Evolutionary conservation across 2,113 vertebrate species (phyloP), one percentile per base, ranked within the genome.

Genomic region (Neodon shergylaensis): DNA sequence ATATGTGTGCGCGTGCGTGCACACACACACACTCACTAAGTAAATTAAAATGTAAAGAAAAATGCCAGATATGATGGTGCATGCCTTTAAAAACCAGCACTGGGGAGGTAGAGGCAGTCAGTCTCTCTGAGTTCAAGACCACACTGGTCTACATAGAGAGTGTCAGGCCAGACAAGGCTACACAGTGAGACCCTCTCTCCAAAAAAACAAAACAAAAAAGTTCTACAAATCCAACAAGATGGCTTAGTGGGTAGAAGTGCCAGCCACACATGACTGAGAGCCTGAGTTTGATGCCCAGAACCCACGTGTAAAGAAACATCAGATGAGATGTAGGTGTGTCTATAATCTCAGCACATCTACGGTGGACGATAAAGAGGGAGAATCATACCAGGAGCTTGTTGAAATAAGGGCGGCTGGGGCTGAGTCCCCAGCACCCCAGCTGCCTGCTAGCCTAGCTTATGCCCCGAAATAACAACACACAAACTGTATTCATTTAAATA

Each of bases 1-100:
- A 28, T 47, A 13, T 77, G 44, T 13, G 8, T 3, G 24, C 1
- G 5, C 42, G 1, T 9, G 5, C 8, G 12, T 19, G 6, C 52
- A 52, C 31, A 61, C 52, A 61, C 33, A 54, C 9, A n/a, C 28
- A 33, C 49, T n/a, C 49, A n/a, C 78, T 24, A 24, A 58, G 33
- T 81, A 36, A 79, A 58, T n/a, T 58, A 58, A 24, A 39, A 6
- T 54, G 19, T 54, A 79, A 79, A 54, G 16, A 36, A 36, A 54
- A 54, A 54, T 12, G 33, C 49, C 33, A 79, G 49, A 14, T 81
- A 21, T 81, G 52, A 12, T 39, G 36, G 79, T 24, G 22, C 5
- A 58, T 22, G 3, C 47, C 31, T 79, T 79, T 79, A 79, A 79
- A 79, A 79, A 36, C 47, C 31, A 79, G 77, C 44, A 58, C 19